Conservation (phyloP, 2,113 vertebrate species). For the Boulengeromyrus knoepffleri region DNA sequence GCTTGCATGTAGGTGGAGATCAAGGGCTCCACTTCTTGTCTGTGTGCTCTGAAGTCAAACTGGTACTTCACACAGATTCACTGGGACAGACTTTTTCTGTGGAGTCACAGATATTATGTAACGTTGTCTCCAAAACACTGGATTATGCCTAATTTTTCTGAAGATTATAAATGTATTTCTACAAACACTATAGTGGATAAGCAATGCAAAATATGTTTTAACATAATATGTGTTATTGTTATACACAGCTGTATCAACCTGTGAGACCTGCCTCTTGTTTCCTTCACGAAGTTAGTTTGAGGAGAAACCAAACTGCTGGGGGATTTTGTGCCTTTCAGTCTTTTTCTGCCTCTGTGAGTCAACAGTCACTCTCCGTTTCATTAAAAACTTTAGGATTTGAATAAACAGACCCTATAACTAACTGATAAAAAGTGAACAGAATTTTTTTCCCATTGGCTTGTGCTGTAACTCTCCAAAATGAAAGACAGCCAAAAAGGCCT, state of each 20-base stretch:
- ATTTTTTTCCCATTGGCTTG: not conserved
- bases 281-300: not conserved
- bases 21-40: not conserved
- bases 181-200: not conserved
- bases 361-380: not conserved
- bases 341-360: not conserved
- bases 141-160: not conserved
- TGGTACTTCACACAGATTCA: not conserved
- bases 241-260: not conserved
- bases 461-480: not conserved
- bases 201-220: not conserved
- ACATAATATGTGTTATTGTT: not conserved
- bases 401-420: not conserved
- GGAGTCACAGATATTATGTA: not conserved
- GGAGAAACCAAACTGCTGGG: not conserved
- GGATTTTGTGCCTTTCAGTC: not conserved
- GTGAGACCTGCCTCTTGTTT: not conserved
- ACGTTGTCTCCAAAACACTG: not conserved
- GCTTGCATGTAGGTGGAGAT: not conserved
- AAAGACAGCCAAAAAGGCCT: not conserved
- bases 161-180: not conserved
- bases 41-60: not conserved
- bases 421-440: not conserved
- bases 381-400: not conserved
- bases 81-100: not conserved